A percentile compares a stretch with the other conserved stretches of the same genome.
Evolutionary conservation across 2,113 vertebrate genomes (phyloP).

Genomic region (Arizona elegans): DNA sequence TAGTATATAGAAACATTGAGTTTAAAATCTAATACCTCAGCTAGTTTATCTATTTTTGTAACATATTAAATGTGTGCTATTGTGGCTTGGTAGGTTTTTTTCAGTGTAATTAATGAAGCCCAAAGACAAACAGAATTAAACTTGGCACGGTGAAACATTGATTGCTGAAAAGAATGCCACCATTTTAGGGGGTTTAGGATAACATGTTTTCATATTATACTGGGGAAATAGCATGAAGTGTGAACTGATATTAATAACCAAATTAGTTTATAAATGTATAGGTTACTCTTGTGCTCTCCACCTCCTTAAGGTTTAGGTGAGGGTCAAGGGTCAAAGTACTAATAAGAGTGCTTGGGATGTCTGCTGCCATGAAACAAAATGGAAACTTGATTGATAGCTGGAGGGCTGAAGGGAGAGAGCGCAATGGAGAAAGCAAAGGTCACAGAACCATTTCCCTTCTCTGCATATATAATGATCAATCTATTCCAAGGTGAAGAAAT

Average conservation of each 20-base stretch:
- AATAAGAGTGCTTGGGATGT: conserved; percentile 99
- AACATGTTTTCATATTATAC: not conserved
- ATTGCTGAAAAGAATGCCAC: not conserved
- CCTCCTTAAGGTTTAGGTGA: conserved; percentile 78
- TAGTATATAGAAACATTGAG: not conserved
- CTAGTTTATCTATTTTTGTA: not conserved
- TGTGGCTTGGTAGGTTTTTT: not conserved
- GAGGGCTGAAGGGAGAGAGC: conserved; percentile 75
- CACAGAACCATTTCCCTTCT: conserved; percentile 80
- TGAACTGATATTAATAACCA: conserved; percentile 53
- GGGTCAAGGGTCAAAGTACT: conserved; percentile 93
- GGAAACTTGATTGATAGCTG: conserved; percentile 99
- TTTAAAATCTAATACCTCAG: not conserved
- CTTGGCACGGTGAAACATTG: not conserved
- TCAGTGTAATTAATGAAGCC: not conserved
- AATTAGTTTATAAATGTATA: conserved; percentile 75
- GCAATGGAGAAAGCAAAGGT: conserved; percentile 83
- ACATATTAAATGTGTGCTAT: not conserved
- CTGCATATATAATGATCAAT: conserved; percentile 77
- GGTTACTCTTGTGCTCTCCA: conserved; percentile 72
- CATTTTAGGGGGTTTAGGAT: not conserved
- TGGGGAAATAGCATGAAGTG: conserved; percentile 27
- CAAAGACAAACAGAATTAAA: not conserved
- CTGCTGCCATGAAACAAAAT: conserved; percentile 98
- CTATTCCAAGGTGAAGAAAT: conserved; percentile 72